Evolutionary conservation across 2,113 vertebrate species (phyloP).

Genomic region (Isurus oxyrinchus): DNA sequence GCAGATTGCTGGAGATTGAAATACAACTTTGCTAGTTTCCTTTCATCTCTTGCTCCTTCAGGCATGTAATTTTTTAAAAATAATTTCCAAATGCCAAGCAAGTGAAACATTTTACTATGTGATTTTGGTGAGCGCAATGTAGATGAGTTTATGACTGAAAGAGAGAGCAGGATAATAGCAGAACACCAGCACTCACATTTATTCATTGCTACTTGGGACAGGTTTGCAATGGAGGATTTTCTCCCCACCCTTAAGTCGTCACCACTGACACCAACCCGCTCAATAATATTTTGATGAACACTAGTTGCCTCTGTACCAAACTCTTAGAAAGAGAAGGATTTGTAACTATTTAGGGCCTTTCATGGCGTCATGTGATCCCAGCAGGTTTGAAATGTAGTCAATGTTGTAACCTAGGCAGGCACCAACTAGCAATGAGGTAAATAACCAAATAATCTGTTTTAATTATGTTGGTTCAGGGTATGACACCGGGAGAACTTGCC

Average conservation of each 20-base stretch:
- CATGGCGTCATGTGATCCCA: neutral
- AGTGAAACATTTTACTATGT: neutral
- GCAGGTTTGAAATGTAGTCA: no score
- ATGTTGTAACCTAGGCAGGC: no score
- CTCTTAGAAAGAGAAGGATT: neutral
- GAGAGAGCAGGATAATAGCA: neutral
- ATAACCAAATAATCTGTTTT: neutral
- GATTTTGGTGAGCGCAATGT: neutral
- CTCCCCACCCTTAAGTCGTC: neutral
- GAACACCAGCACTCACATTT: neutral
- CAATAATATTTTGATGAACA: neutral
- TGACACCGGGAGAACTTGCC: no score
- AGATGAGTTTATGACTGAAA: neutral
- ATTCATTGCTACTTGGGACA: neutral
- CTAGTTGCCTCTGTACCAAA: neutral
- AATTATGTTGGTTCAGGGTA: neutral
- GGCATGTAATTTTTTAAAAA: neutral
- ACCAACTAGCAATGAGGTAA: no score
- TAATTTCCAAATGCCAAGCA: neutral
- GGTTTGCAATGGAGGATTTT: neutral
- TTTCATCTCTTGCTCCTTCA: neutral
- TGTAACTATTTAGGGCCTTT: neutral
- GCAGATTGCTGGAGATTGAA: neutral
- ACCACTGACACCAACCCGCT: neutral
- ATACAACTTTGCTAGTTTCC: neutral